Evolutionary conservation across 2,797 vertebrate species (phyloP), one percentile per base, ranked within the genome.

Genomic region (Phataginus tetradactyla): DNA sequence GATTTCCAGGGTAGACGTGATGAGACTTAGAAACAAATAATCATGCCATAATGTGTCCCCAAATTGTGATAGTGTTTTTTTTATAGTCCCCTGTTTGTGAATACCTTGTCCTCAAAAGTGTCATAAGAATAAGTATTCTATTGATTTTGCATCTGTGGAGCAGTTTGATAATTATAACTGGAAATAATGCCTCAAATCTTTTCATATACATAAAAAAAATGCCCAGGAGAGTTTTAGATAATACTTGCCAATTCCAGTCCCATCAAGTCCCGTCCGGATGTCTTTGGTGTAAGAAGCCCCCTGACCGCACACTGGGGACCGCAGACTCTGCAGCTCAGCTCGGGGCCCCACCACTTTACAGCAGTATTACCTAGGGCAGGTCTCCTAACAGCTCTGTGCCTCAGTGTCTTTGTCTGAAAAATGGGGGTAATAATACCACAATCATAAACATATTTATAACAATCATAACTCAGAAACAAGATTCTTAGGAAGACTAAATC

Each of bases 141-240:
- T 86, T 89, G 71, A 66, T 75, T 90, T 87, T 90, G 87, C 23
- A 32, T 61, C 37, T 64, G 1, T 74, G 45, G 72, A 74, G 14
- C 21, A 74, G 7, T 80, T 86, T 81, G 71, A 39, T 86, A 72
- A 74, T 74, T 72, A 23, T 81, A 78, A 80, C 37, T 85, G 29
- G 57, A 90, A 96, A 85, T 79, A 59, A 69, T 61, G 18, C 34
- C 80, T 75, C 45, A 78, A 42, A 91, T 49, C 45, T 74, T 85
- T 75, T 78, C 29, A 61, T 49, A 18, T 80, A 84, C 63, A 81
- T 81, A 89, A 68, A 37, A 84, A 80, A 81, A 66, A 32, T 90
- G 3, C 23, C 49, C 25, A 77, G 15, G 77, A 88, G 83, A 71
- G 21, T 75, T 71, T 63, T 59, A 88, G 34, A 37, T 77, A 83